Evolutionary conservation across 2,888 invertebrate genomes (phyloP), one percentile per base, ranked within the genome.

Genomic region (Dryomyza anilis): DNA sequence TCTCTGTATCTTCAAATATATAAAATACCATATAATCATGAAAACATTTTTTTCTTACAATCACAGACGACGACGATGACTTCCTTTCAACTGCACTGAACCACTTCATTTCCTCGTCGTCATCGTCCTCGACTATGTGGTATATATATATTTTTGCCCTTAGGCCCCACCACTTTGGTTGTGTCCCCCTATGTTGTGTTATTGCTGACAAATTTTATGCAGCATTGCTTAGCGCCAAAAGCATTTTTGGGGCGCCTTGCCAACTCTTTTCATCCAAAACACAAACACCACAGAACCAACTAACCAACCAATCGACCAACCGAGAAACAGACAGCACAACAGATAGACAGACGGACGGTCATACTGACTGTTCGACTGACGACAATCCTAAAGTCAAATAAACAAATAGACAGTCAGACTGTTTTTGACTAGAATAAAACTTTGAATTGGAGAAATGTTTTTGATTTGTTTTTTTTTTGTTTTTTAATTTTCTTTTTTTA

Each of bases 201-300:
- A 30, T 55, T 55, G 29, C 61, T 61, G 61, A 30, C 53, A 39
- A 69, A 71, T 71, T 69, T 67, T 45, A 70, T 69, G 70, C 69
- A 63, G 64, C 69, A 68, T 69, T 67, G 36, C 70, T 70, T 66
- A 68, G 65, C 68, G 69, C 69, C 70, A 69, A 67, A 67, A 67
- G 52, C 52, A 53, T 43, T 29, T 59, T 46, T 30, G 21, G 46
- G 19, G 45, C 29, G 45, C 30, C 27, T 58, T 45, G 29, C 58
- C 46, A 46, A 45, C 46, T 45, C 58, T 8, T 55, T 55, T 50
- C 21, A 12, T 19, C 21, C 50, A 14, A 21, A 21, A 6, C 12
- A 6, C 19, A 21, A 21, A 6, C 12, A 6, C 19, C 21, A 6
- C 50, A 19, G 36, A 2, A 19, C 21, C 36, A 2, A 23, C n/a